Conservation (phyloP, 1,140 invertebrate species). For the Drosophila azteca region DNA sequence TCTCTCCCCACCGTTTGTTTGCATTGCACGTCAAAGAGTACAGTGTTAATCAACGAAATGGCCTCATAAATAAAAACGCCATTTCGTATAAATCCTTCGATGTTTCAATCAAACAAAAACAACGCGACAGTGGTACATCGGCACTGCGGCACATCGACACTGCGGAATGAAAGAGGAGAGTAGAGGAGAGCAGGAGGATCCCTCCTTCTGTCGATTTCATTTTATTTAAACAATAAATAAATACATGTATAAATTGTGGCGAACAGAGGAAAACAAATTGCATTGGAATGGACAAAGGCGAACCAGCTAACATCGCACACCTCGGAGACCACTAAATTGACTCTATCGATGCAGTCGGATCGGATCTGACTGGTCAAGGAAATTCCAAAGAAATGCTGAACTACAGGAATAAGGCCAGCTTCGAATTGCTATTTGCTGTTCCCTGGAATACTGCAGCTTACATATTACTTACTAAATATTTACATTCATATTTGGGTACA, state of each 20-base stretch:
- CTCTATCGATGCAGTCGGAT: no score
- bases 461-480: background rate
- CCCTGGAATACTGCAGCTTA: background rate
- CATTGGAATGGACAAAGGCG: conserved; percentile 16
- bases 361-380: no score
- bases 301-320: background rate
- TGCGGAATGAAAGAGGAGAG: background rate
- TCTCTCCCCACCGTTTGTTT: background rate
- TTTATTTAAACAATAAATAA: conserved; percentile 70
- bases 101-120: conserved; percentile 77
- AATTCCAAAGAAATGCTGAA: background rate
- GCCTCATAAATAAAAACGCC: conserved; percentile 79
- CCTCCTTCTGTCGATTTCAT: background rate
- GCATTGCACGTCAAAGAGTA: conserved; percentile 63
- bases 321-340: background rate
- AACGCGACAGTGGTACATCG: conserved; percentile 11
- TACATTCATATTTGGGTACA: conserved; percentile 1
- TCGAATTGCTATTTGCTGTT: no score
- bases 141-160: conserved; percentile 16
- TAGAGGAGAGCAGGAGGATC: background rate
- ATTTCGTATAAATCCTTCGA: conserved; percentile 78
- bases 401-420: no score
- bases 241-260: conserved; percentile 60
- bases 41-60: conserved; percentile 80
- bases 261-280: conserved; percentile 61